phyloP scores from a whole-genome alignment of 2,888 invertebrate genomes.

The Chromoteleia sp. region DNA sequence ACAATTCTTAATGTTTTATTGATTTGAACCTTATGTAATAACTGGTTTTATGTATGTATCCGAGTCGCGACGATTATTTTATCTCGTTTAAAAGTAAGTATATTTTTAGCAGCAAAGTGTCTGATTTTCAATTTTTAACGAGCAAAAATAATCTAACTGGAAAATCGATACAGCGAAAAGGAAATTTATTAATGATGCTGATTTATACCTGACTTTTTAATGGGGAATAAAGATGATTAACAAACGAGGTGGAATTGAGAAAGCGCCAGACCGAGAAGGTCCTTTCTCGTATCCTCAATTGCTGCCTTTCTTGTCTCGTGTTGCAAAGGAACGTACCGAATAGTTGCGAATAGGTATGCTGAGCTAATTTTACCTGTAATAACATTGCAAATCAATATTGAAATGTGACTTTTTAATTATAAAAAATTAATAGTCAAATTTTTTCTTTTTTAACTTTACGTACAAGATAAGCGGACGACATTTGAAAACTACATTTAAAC shows the following conservation, averaged over 20 bases:
- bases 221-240: slow-evolving; percentile 93
- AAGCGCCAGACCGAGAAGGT: slow-evolving; percentile 96
- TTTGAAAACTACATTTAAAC: slow-evolving; percentile 97
- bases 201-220: slow-evolving; percentile 85
- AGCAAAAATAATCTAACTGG: slow-evolving; percentile 6
- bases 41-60: slow-evolving; percentile 21
- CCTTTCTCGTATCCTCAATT: slow-evolving; percentile 88
- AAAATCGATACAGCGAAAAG: slow-evolving; percentile 9
- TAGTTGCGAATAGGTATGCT: slow-evolving; percentile 97
- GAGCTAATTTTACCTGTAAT: slow-evolving; percentile 94
- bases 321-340: slow-evolving; percentile 99
- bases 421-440: background rate
- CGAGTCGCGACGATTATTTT: slow-evolving; percentile 16
- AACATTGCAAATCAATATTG: background rate
- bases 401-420: too few relatives aligned
- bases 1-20: slow-evolving; percentile 46
- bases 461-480: slow-evolving; percentile 96
- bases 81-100: slow-evolving; percentile 12
- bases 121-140: slow-evolving; percentile 1
- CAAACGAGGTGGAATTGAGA: slow-evolving; percentile 91
- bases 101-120: slow-evolving; percentile 3
- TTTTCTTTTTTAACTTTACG: slow-evolving; percentile 21
- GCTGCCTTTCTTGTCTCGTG: slow-evolving; percentile 90
- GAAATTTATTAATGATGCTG: slow-evolving; percentile 69
- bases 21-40: slow-evolving; percentile 40